Base-by-base conservation (phyloP, 1,140 invertebrate genomes). In the Lasaia peninsularis region DNA sequence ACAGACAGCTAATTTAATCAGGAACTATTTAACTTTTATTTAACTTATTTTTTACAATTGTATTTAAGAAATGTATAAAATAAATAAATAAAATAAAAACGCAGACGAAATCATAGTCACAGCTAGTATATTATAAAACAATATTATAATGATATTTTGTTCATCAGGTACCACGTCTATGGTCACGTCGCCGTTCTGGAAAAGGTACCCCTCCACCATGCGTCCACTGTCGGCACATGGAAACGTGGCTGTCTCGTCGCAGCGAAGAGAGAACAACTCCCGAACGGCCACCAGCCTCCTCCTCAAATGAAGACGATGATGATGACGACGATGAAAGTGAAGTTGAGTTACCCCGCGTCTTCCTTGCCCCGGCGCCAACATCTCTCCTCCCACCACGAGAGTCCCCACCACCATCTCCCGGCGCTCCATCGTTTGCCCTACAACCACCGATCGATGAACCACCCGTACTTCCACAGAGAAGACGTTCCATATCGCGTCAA, bases 401-500 rank as follows among this genome's bases (percentile, higher is more conserved):
- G 24, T 90, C 91, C 2, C 91, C 92, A 24, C 90, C 90, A 6
- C 90, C 91, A 2, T 89, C 86, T 2, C 91, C 91, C 0, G 83
- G 86, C 0, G 76, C 90, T 21, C 90, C 90, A 0, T 83, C 90
- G 0, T 88, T 91, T 63, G 89, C 91, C 63, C 67, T 91, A 35
- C 89, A 91, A 62, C 91, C 90, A 6, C 88, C 91, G 0, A 80
- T 65, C 16, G 89, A 91, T 52, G 88, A 88, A 57, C 78, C 81
- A 18, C 77, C 88, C 2, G 62, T 80, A 31, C 51, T 86, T 65
- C 72, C 87, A 34, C 84, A 79, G 75, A 87, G 91, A 60, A 90
- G 91, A 69, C 92, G 92, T 50, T 94, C 92, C 1, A 93, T 94
- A 28, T 93, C 95, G 35, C 90, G 95, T 6, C 94, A 96, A 75